Evolutionary conservation across 2,113 vertebrate species (phyloP), one percentile per base, ranked within the genome.

Genomic region (Cephalopholis sonnerati): DNA sequence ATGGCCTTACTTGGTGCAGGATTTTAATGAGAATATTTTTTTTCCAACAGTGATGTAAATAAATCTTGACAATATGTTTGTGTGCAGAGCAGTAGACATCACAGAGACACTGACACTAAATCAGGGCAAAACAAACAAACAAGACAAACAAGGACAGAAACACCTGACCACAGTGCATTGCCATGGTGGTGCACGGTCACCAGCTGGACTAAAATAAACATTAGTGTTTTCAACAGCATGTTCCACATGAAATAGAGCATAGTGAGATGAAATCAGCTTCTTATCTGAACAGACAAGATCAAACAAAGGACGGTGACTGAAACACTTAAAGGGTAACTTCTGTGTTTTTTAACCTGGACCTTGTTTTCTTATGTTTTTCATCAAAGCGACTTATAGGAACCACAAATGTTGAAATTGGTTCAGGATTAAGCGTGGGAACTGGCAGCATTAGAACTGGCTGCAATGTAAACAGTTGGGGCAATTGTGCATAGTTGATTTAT

Each of bases 71-170:
- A 15, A 0, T 41, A 15, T 63, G 51, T 36, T 75, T 82, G 53
- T 32, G 53, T 59, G 63, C 22, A 64, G 25, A 55, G 55, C 53
- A 59, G n/a, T 6, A 54, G 29, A 71, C 13, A 46, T 39, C 17
- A 75, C 20, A 8, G 16, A 66, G 20, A 66, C 10, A 22, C 22
- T 22, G 44, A 57, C 17, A 32, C 41, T 59, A 57, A 74, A 79
- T 82, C 69, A 81, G 81, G 70, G 54, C 55, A 82, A 87, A 82
- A 80, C 58, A 88, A 79, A 77, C 64, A 54, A 39, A 64, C 32
- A 0, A 41, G 18, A 81, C 50, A 22, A 50, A 63, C 44, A 63
- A 58, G 66, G 10, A 12, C 1, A 61, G 27, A 74, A 85, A 79
- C 32, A 55, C 11, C 41, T 84, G 79, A 86, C 22, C 57, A 41